phyloP scores from a whole-genome alignment of 1,140 invertebrate genomes.

The Zaprionus ghesquierei region DNA sequence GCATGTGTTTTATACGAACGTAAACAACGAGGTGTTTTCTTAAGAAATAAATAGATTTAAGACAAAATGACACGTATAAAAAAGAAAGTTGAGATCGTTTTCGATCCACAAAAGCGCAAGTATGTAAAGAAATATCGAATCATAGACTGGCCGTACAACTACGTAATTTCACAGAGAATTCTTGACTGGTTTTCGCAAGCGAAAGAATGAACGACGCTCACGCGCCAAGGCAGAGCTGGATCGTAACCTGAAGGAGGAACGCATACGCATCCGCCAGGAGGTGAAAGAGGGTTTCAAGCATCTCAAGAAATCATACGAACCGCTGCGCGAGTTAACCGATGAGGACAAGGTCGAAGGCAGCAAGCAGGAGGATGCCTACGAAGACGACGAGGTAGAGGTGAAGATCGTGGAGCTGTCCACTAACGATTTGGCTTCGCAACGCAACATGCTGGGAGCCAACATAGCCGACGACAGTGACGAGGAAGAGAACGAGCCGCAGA shows the following conservation, averaged over 20 bases:
- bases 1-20: constrained; percentile 32
- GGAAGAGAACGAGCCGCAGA: constrained; percentile 76
- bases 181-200: constrained; percentile 89
- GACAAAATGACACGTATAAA: constrained; percentile 82
- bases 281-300: constrained; percentile 85
- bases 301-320: constrained; percentile 84
- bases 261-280: constrained; percentile 88
- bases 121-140: constrained; percentile 64
- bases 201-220: constrained; percentile 88
- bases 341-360: constrained; percentile 85
- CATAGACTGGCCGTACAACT: background rate
- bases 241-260: constrained; percentile 88
- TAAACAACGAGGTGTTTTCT: constrained; percentile 54
- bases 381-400: constrained; percentile 89
- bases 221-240: constrained; percentile 88
- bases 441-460: constrained; percentile 88
- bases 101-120: constrained; percentile 86
- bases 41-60: background rate
- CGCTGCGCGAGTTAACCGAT: constrained; percentile 86
- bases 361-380: constrained; percentile 86
- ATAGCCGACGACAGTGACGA: constrained; percentile 84
- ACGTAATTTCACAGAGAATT: constrained; percentile 85
- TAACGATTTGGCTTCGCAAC: constrained; percentile 86
- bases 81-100: constrained; percentile 85
- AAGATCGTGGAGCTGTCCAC: constrained; percentile 89